Conservation (phyloP, 2,113 vertebrate genomes). For the Tauraco erythrolophus region DNA sequence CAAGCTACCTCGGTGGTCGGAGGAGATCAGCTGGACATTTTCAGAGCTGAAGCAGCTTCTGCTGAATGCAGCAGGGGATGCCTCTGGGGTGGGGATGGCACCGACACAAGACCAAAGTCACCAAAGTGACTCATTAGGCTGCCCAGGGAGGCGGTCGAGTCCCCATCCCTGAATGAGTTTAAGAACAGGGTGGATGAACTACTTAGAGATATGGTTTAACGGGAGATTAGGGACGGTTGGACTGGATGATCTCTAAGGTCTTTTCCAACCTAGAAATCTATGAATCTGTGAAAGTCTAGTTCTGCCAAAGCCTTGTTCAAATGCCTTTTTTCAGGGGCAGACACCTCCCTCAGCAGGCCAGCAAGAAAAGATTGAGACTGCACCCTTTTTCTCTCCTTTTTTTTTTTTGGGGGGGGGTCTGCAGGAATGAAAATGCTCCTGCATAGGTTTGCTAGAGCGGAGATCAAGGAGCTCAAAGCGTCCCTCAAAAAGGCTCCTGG, state of each 20-base stretch:
- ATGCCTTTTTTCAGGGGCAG: background rate
- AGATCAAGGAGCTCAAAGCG: background rate
- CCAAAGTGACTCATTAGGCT: too few species aligned
- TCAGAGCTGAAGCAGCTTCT: background rate
- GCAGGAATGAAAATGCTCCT: background rate
- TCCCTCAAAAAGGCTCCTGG: background rate
- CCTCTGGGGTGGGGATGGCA: background rate
- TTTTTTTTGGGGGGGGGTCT: background rate
- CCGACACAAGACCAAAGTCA: background rate
- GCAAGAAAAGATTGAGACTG: background rate
- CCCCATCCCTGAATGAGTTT: too few species aligned
- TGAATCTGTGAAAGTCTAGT: too few species aligned
- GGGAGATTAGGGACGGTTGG: too few species aligned
- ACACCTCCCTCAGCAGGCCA: background rate
- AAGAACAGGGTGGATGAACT: too few species aligned
- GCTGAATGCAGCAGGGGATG: background rate
- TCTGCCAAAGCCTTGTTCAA: background rate
- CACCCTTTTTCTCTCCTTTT: background rate
- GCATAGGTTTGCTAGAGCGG: background rate
- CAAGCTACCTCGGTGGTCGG: fast-evolving
- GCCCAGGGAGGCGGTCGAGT: too few species aligned
- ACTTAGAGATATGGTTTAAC: too few species aligned
- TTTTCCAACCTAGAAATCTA: too few species aligned
- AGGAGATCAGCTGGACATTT: background rate
- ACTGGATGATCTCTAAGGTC: too few species aligned